Conservation (phyloP, 35 echinoderm and acorn worm genomes). For the Ophiothrix spiculata region DNA sequence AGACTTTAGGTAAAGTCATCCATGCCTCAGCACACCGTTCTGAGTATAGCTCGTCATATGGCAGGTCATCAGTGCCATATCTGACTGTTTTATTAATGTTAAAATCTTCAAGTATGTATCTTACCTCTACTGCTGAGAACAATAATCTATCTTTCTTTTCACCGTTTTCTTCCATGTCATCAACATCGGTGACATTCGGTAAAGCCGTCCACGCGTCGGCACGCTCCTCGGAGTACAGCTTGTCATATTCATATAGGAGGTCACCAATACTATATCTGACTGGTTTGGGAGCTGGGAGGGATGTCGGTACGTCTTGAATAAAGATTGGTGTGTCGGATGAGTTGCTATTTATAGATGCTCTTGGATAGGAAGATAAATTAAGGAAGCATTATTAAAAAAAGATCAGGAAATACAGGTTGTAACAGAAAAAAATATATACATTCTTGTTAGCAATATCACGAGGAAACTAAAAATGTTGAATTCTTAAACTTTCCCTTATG, state of each 20-base stretch:
- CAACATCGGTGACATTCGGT: conserved; percentile 31
- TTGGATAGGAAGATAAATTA: not conserved
- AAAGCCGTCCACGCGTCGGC: conserved; percentile 57
- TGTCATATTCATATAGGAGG: conserved; percentile 62
- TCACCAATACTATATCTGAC: conserved; percentile 39
- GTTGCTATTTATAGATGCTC: not conserved
- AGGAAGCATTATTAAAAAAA: no score
- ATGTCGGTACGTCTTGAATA: not conserved
- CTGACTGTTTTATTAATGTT: no score
- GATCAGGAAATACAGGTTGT: no score
- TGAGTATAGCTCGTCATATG: no score
- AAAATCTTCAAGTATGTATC: no score
- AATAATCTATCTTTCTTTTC: conserved; percentile 65
- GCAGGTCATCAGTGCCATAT: no score
- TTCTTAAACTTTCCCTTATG: no score
- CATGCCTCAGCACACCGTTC: no score
- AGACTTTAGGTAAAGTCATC: no score
- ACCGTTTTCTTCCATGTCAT: conserved; percentile 48
- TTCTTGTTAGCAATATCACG: no score
- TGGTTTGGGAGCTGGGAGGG: not conserved
- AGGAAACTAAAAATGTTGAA: no score
- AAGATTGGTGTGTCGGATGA: not conserved
- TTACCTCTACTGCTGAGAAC: conserved; percentile 79
- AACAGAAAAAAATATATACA: no score
- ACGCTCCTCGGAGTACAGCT: conserved; percentile 56